Evolutionary conservation across 1,140 invertebrate genomes (phyloP).

Genomic region (Cryptotermes secundus): DNA sequence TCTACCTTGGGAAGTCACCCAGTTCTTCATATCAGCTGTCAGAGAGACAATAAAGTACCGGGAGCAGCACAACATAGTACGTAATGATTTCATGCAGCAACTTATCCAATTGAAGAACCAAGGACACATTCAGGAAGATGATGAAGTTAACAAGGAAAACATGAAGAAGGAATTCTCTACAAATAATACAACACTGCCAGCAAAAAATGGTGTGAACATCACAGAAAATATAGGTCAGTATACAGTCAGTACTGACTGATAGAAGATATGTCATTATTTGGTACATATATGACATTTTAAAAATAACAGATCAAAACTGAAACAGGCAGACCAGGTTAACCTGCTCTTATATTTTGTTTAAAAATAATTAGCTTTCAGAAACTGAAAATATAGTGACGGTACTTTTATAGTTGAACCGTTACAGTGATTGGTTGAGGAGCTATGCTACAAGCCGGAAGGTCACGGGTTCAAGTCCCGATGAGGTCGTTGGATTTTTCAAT

Average conservation of each 20-base stretch:
- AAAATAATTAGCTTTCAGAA: too few relatives aligned
- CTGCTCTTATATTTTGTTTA: too few relatives aligned
- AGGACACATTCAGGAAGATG: background rate
- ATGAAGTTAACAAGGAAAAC: background rate
- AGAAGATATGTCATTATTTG: too few relatives aligned
- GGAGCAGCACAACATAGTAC: constrained; percentile 49
- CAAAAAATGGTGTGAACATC: background rate
- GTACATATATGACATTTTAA: too few relatives aligned
- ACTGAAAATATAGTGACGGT: too few relatives aligned
- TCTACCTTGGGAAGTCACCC: constrained; percentile 28
- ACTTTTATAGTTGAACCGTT: too few relatives aligned
- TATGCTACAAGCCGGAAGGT: too few relatives aligned
- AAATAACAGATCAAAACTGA: too few relatives aligned
- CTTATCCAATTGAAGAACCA: constrained; percentile 44
- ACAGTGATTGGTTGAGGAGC: too few relatives aligned
- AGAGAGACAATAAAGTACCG: constrained; percentile 51
- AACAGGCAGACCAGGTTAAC: too few relatives aligned
- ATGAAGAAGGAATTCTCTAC: background rate
- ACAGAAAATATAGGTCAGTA: background rate
- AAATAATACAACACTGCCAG: background rate
- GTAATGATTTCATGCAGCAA: constrained; percentile 58
- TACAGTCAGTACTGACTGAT: background rate
- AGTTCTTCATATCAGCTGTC: constrained; percentile 52
- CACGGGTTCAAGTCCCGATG: too few relatives aligned
- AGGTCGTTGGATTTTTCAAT: too few relatives aligned